Percentiles rank a stretch among this genome's conserved stretches.
Conservation (phyloP, 2,888 invertebrate species). For the Drosophila meridiana region DNA sequence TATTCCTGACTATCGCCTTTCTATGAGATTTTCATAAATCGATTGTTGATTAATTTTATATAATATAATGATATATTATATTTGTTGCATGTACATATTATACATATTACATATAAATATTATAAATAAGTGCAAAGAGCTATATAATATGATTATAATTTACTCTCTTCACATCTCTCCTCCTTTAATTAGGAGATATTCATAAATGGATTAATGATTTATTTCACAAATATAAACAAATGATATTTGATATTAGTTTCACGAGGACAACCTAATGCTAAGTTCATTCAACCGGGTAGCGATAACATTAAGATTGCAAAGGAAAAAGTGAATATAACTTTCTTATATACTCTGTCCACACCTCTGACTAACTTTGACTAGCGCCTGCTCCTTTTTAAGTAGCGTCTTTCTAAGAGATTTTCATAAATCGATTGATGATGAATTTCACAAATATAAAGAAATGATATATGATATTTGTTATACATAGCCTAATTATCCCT, state of each 20-base stretch:
- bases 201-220: no score
- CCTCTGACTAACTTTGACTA: neutral
- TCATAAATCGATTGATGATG: neutral
- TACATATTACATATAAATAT: no score
- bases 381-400: neutral
- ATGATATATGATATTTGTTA: neutral
- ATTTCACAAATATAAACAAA: no score
- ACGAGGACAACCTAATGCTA: no score
- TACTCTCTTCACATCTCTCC: no score
- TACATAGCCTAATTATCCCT: neutral
- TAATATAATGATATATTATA: neutral
- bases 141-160: no score
- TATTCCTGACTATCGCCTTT: neutral
- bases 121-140: no score
- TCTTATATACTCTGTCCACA: conserved; percentile 1
- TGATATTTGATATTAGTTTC: no score
- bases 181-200: no score
- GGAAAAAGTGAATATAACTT: conserved; percentile 78
- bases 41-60: neutral
- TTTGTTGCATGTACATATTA: no score
- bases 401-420: neutral
- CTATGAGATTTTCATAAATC: neutral
- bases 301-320: conserved; percentile 13
- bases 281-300: no score
- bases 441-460: neutral